Conservation (phyloP, 2,113 vertebrate species). For the Pica pica region DNA sequence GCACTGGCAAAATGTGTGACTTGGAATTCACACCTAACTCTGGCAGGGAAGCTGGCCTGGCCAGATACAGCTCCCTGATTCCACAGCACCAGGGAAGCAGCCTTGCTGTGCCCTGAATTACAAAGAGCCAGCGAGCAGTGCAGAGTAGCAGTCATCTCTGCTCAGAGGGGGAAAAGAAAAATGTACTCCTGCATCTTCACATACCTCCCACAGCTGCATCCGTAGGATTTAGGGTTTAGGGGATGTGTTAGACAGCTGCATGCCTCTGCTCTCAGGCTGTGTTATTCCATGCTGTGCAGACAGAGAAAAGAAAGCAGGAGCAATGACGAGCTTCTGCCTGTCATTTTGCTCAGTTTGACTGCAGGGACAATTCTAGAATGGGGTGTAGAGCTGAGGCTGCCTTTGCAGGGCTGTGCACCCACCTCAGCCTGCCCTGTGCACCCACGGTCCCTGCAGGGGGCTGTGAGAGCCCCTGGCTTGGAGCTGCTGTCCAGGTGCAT, state of each 20-base stretch:
- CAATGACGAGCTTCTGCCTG: neutral
- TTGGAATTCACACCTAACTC: neutral
- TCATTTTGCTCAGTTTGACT: neutral
- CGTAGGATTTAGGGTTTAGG: neutral
- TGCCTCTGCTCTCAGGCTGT: neutral
- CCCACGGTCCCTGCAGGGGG: neutral
- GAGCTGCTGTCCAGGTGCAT: neutral
- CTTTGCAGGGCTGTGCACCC: neutral
- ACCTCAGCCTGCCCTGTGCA: neutral
- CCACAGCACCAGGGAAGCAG: neutral
- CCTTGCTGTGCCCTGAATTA: neutral
- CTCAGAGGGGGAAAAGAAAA: neutral
- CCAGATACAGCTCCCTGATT: neutral
- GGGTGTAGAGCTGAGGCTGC: neutral
- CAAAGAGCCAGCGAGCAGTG: neutral
- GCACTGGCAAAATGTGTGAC: neutral
- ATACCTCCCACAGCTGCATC: neutral
- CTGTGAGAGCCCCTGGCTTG: accelerated
- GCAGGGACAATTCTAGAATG: neutral
- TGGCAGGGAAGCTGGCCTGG: neutral
- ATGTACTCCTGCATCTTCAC: neutral
- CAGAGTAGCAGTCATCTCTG: neutral
- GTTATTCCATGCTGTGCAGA: neutral
- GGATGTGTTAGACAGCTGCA: neutral
- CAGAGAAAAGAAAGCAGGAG: neutral